Evolutionary conservation across 2,113 vertebrate species (phyloP).

Genomic region (Progne subis): DNA sequence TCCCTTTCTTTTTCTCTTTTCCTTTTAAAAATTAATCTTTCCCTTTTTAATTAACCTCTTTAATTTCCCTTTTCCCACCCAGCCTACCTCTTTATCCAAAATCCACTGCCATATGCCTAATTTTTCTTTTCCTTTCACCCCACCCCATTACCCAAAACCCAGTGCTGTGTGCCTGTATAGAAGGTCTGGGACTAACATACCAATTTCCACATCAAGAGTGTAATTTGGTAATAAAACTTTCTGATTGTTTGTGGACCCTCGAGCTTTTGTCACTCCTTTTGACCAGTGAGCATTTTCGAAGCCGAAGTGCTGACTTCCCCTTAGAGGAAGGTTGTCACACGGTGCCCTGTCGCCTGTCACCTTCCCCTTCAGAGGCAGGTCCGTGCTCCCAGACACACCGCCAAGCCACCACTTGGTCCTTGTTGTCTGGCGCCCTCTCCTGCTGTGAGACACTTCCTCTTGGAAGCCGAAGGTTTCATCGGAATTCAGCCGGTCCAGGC

Average conservation of each 20-base stretch:
- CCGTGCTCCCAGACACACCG: accelerated
- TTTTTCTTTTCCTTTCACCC: background rate
- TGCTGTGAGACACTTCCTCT: background rate
- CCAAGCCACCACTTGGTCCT: background rate
- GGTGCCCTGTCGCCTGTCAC: background rate
- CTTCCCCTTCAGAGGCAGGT: no score
- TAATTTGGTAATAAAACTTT: background rate
- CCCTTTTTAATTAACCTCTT: background rate
- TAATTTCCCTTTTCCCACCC: background rate
- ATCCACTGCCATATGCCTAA: no score
- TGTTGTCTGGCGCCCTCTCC: slow-evolving; percentile 13
- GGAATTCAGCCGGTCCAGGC: background rate
- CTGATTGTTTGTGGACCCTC: background rate
- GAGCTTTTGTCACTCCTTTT: background rate
- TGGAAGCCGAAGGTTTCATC: accelerated
- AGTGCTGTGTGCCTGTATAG: background rate
- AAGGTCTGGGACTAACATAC: background rate
- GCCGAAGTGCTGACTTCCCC: background rate
- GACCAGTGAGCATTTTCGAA: background rate
- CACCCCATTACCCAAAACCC: background rate
- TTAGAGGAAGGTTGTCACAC: background rate
- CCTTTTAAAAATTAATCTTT: background rate
- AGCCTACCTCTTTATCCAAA: background rate
- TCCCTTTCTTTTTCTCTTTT: background rate
- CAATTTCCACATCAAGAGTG: background rate